Percentiles rank a stretch among this genome's conserved stretches.
These are phyloP conservation scores for Leucoraja erinaceus DNA, from an alignment of 2,113 vertebrate genomes.

Conservation along the genomic window DNA sequence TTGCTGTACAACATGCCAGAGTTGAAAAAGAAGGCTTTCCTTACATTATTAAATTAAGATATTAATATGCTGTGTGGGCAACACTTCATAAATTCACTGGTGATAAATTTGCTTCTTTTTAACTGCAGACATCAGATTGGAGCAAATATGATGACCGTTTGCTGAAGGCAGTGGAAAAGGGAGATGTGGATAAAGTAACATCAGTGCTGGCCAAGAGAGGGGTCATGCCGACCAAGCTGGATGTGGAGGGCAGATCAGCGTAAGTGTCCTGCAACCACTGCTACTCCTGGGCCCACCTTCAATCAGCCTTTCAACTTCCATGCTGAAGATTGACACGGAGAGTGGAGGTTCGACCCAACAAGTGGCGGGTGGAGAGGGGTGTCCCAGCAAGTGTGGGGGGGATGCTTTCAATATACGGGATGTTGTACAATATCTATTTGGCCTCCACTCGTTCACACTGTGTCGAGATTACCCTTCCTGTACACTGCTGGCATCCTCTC, in stretches of 20 bases:
- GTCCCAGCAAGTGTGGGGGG: no score
- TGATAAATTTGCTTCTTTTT: neutral
- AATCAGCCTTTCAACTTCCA: neutral
- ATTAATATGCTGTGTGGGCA: neutral
- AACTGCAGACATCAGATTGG: slow-evolving; percentile 81
- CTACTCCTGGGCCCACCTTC: neutral
- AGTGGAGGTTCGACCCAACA: no score
- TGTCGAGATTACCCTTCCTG: neutral
- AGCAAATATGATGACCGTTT: slow-evolving; percentile 93
- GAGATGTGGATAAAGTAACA: slow-evolving; percentile 85
- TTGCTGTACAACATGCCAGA: neutral
- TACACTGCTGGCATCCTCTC: no score
- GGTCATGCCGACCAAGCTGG: slow-evolving; percentile 80
- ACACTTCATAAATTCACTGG: neutral
- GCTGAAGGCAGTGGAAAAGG: slow-evolving; percentile 93
- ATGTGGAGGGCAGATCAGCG: slow-evolving; percentile 90
- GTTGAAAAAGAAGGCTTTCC: neutral
- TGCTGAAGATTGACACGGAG: neutral
- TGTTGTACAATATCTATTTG: neutral
- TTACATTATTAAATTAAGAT: neutral
- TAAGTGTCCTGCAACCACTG: slow-evolving; percentile 59
- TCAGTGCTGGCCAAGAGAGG: slow-evolving; percentile 86
- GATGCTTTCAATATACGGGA: no score
- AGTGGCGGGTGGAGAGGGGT: no score
- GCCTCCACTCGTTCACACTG: neutral